phyloP scores from a whole-genome alignment of 2,113 vertebrate species.

The Lipophrys pholis region DNA sequence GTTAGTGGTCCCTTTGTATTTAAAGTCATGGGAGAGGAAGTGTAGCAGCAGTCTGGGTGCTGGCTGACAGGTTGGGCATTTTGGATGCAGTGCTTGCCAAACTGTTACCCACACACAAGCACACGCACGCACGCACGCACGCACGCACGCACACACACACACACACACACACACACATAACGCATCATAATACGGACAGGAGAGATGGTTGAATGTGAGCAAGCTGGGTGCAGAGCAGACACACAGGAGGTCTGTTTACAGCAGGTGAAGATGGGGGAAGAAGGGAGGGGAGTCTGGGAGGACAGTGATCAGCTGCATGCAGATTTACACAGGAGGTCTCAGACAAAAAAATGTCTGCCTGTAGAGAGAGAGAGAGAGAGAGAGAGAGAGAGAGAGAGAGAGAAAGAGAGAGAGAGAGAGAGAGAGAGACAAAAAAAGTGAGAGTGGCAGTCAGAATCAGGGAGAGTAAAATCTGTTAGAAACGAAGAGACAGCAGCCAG shows the following conservation, averaged over 20 bases:
- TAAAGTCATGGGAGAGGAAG: constrained; percentile 9
- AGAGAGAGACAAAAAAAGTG: too few species aligned
- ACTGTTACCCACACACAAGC: constrained; percentile 43
- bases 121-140: constrained; percentile 5
- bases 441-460: constrained; percentile 41
- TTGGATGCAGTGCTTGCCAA: constrained; percentile 56
- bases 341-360: constrained; percentile 59
- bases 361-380: constrained; percentile 46
- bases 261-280: constrained; percentile 40
- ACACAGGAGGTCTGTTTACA: constrained; percentile 44
- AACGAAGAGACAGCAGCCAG: constrained; percentile 35
- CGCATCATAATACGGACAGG: constrained; percentile 7
- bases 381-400: constrained; percentile 21
- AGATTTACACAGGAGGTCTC: constrained; percentile 67
- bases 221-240: constrained; percentile 23
- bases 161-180: constrained; percentile 30
- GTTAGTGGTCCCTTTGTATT: constrained; percentile 34
- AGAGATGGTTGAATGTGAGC: constrained; percentile 22
- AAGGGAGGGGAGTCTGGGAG: constrained; percentile 30
- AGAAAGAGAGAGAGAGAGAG: constrained; percentile 14
- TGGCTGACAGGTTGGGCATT: constrained; percentile 52
- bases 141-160: constrained; percentile 39
- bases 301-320: constrained; percentile 71
- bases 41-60: constrained; percentile 38
- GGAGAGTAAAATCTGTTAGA: constrained; percentile 13